Evolutionary conservation across 2,797 vertebrate genomes (phyloP).

Genomic region (Eremophila alpestris): DNA sequence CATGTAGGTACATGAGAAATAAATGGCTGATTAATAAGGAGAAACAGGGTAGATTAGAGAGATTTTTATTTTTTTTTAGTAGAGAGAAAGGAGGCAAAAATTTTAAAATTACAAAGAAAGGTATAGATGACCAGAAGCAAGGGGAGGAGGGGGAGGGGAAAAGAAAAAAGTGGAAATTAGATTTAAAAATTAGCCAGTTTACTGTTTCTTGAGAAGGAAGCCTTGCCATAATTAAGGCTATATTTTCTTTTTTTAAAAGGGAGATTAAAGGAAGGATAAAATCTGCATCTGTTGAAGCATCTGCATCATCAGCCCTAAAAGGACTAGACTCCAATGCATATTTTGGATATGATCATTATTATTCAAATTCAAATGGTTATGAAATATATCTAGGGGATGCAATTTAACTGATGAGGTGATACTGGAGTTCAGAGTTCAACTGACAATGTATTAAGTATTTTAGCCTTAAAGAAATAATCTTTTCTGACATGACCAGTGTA

Average conservation of each 20-base stretch:
- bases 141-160: accelerated
- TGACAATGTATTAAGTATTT: background rate
- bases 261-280: background rate
- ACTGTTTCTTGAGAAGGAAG: background rate
- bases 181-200: background rate
- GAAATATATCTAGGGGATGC: background rate
- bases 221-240: background rate
- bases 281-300: background rate
- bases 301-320: background rate
- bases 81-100: background rate
- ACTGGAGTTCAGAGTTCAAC: background rate
- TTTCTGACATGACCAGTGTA: background rate
- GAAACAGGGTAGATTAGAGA: background rate
- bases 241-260: background rate
- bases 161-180: background rate
- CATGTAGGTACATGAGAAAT: background rate
- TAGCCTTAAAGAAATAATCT: background rate
- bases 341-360: background rate
- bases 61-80: background rate
- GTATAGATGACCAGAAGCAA: background rate
- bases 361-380: background rate
- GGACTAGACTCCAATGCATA: background rate
- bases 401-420: background rate
- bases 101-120: background rate
- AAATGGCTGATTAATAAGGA: background rate